phyloP scores from a whole-genome alignment of 2,113 vertebrate species.

The Carassius auratus region DNA sequence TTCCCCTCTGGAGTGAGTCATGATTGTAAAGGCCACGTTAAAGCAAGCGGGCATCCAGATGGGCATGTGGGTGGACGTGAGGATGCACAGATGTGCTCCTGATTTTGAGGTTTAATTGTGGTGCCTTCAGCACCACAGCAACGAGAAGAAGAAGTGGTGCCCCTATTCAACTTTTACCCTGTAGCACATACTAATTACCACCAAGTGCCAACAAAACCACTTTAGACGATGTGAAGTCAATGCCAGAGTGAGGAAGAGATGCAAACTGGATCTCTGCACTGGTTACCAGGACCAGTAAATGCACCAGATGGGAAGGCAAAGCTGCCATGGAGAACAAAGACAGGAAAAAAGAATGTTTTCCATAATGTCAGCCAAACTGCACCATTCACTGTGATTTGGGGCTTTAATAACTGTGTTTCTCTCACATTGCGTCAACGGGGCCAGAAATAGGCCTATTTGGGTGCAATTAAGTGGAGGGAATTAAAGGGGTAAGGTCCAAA shows the following conservation, averaged over 20 bases:
- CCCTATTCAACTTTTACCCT: conserved; percentile 31
- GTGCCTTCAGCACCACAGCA: conserved; percentile 3
- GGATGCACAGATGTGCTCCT: conserved; percentile 65
- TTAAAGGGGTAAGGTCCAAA: conserved; percentile 56
- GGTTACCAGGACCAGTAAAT: not conserved
- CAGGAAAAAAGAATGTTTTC: conserved; percentile 40
- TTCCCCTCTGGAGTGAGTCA: conserved; percentile 59
- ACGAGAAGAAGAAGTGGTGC: not conserved
- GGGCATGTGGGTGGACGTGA: conserved; percentile 45
- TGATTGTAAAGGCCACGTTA: conserved; percentile 54
- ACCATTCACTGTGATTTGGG: conserved; percentile 50
- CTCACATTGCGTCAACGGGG: conserved; percentile 69
- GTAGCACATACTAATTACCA: conserved; percentile 9
- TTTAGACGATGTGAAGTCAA: not conserved
- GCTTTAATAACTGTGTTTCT: conserved; percentile 77
- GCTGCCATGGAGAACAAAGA: conserved; percentile 49
- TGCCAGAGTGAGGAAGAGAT: conserved; percentile 3
- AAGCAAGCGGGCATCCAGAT: conserved; percentile 39
- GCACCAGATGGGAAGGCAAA: conserved; percentile 21
- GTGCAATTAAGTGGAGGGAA: conserved; percentile 66
- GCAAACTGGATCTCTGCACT: conserved; percentile 5
- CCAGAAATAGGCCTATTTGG: conserved; percentile 69
- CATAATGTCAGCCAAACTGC: conserved; percentile 50
- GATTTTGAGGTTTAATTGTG: conserved; percentile 45
- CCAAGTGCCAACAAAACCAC: not conserved